phyloP scores from a whole-genome alignment of 2,797 vertebrate species.

The Smutsia temminckii region DNA sequence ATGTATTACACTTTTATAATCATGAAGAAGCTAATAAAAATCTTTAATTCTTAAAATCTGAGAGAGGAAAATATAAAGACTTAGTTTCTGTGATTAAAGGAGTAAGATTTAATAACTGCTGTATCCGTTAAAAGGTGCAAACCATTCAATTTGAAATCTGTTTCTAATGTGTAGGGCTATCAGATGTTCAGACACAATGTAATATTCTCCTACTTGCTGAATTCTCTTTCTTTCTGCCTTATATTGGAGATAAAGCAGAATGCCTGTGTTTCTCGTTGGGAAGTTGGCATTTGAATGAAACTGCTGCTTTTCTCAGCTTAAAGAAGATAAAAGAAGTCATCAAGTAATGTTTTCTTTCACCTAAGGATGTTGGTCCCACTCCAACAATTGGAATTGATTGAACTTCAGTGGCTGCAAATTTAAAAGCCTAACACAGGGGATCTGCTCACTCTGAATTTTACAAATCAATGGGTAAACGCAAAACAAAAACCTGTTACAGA shows the following conservation, averaged over 20 bases:
- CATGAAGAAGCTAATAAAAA: neutral
- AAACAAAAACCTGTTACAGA: constrained; percentile 68
- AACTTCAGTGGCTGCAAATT: constrained; percentile 73
- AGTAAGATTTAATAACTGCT: constrained; percentile 36
- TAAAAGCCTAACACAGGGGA: constrained; percentile 67
- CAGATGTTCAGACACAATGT: constrained; percentile 52
- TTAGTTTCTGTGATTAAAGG: constrained; percentile 51
- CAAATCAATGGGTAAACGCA: constrained; percentile 73
- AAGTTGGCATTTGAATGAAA: constrained; percentile 69
- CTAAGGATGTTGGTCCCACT: constrained; percentile 66
- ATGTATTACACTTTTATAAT: constrained; percentile 30
- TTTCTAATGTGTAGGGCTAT: constrained; percentile 49
- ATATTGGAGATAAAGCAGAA: constrained; percentile 66
- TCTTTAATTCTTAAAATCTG: neutral
- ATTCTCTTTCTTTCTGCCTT: constrained; percentile 54
- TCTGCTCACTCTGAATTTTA: constrained; percentile 64
- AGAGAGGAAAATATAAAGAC: constrained; percentile 47
- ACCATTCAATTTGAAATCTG: neutral
- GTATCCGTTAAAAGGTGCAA: neutral
- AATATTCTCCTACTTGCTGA: constrained; percentile 40
- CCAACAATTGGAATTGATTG: constrained; percentile 76
- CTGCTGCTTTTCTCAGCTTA: constrained; percentile 65
- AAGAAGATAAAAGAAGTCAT: constrained; percentile 74
- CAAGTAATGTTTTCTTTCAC: constrained; percentile 75
- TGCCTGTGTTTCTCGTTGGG: constrained; percentile 62